phyloP scores from a whole-genome alignment of 2,888 invertebrate species.

The Melipona beecheii region DNA sequence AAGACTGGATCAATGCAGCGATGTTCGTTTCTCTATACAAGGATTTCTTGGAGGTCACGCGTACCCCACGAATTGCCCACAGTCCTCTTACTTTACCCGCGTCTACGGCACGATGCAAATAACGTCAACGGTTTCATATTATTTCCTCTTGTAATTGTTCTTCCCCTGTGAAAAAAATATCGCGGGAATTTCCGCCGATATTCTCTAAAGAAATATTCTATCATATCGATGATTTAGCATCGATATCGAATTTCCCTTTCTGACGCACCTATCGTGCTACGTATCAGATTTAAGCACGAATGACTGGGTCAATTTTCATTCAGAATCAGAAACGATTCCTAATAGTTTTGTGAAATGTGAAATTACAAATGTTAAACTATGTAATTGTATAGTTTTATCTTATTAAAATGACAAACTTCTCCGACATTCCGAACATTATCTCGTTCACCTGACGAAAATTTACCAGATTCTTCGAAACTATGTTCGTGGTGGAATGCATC shows the following conservation, averaged over 20 bases:
- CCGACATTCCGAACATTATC: background rate
- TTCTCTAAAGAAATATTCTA: background rate
- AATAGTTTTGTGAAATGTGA: background rate
- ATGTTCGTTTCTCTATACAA: constrained; percentile 75
- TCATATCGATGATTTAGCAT: background rate
- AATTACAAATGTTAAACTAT: background rate
- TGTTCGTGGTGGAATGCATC: background rate
- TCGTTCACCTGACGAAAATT: background rate
- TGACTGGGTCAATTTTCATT: too few relatives aligned
- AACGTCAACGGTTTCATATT: constrained; percentile 10
- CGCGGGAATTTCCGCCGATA: constrained; percentile 32
- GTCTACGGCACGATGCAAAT: background rate
- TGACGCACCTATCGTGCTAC: background rate
- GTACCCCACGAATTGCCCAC: constrained; percentile 65
- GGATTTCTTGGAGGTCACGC: constrained; percentile 73
- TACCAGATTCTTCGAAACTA: background rate
- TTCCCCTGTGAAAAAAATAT: constrained; percentile 18
- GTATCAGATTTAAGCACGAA: background rate
- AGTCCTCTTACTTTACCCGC: constrained; percentile 47
- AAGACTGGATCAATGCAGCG: constrained; percentile 74
- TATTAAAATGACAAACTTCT: background rate
- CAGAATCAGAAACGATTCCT: background rate
- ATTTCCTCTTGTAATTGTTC: constrained; percentile 11
- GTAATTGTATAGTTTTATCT: background rate
- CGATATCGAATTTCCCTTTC: background rate